phyloP scores from a whole-genome alignment of 2,888 invertebrate species.

The Arge pagana region DNA sequence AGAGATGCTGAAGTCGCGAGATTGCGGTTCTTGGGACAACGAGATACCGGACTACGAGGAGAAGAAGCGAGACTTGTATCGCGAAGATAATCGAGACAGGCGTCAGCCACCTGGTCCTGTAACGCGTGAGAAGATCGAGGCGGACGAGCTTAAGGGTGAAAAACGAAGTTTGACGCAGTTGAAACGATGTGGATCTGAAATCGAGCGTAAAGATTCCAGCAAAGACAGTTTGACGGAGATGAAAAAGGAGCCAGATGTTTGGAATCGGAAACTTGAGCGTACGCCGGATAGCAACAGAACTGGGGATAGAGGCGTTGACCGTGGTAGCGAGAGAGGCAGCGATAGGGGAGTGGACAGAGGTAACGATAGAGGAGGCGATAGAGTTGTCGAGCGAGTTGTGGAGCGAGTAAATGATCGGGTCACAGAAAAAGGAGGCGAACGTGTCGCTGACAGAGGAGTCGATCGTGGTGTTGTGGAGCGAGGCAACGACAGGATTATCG shows the following conservation, averaged over 20 bases:
- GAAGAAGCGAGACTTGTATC: conserved; percentile 51
- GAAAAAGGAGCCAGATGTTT: conserved; percentile 62
- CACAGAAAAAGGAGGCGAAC: conserved; percentile 41
- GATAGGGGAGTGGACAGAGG: not conserved
- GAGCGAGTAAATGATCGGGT: conserved; percentile 43
- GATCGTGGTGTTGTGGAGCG: conserved; percentile 32
- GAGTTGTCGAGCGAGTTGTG: too few species aligned
- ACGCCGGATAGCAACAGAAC: conserved; percentile 54
- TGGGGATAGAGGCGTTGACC: conserved; percentile 22
- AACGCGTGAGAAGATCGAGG: conserved; percentile 66
- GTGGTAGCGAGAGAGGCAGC: conserved; percentile 2
- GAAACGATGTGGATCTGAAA: conserved; percentile 54
- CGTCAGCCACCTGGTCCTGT: conserved; percentile 66
- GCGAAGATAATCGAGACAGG: conserved; percentile 48
- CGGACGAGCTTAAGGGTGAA: conserved; percentile 61
- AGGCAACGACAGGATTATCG: conserved; percentile 35
- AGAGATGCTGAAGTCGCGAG: conserved; percentile 43
- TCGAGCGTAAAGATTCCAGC: conserved; percentile 47
- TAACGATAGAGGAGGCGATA: too few species aligned
- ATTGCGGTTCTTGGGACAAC: conserved; percentile 50
- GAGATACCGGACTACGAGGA: conserved; percentile 54
- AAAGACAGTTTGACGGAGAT: conserved; percentile 61
- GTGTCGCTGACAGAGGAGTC: conserved; percentile 31
- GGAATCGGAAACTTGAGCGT: conserved; percentile 61
- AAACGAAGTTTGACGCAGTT: conserved; percentile 61